A percentile compares a stretch with the other conserved stretches of the same genome.
Conservation (phyloP, 1,140 invertebrate genomes). For the Zaprionus tsacasi region DNA sequence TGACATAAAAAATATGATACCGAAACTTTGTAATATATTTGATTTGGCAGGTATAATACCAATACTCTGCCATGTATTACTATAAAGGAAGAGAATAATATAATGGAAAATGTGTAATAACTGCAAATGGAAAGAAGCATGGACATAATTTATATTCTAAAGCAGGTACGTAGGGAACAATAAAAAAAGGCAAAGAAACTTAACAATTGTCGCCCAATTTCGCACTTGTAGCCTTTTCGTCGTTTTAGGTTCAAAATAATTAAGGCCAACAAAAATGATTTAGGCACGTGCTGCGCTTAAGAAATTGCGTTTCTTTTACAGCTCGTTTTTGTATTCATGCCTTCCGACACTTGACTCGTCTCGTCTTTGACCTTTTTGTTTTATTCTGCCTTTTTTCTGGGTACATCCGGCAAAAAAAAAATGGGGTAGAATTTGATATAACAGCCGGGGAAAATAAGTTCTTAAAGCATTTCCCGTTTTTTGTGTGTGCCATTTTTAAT, state of each 20-base stretch:
- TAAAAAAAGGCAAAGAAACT: slow-evolving; percentile 41
- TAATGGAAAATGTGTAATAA: neutral
- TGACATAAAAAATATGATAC: neutral
- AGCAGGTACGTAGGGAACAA: slow-evolving; percentile 12
- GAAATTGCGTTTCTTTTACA: slow-evolving; percentile 64
- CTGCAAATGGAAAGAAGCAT: slow-evolving; percentile 1
- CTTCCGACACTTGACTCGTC: slow-evolving; percentile 45
- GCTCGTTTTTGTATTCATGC: slow-evolving; percentile 8
- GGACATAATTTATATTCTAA: slow-evolving; percentile 22
- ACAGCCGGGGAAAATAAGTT: neutral
- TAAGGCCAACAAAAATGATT: slow-evolving; percentile 67
- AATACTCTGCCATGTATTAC: neutral
- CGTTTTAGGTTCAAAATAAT: slow-evolving; percentile 74
- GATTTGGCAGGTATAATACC: slow-evolving; percentile 9
- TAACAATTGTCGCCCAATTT: slow-evolving; percentile 49
- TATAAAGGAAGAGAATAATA: slow-evolving; percentile 9
- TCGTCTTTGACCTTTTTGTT: slow-evolving; percentile 67
- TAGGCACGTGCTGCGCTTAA: slow-evolving; percentile 73
- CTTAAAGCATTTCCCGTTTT: neutral
- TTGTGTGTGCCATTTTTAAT: neutral
- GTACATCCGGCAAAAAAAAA: neutral
- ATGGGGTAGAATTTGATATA: neutral
- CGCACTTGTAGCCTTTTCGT: slow-evolving; percentile 53
- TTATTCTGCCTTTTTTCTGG: slow-evolving; percentile 26
- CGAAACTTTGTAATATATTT: slow-evolving; percentile 1